Base-by-base conservation (phyloP, 2,888 invertebrate genomes). In the Seladonia tumulorum region DNA sequence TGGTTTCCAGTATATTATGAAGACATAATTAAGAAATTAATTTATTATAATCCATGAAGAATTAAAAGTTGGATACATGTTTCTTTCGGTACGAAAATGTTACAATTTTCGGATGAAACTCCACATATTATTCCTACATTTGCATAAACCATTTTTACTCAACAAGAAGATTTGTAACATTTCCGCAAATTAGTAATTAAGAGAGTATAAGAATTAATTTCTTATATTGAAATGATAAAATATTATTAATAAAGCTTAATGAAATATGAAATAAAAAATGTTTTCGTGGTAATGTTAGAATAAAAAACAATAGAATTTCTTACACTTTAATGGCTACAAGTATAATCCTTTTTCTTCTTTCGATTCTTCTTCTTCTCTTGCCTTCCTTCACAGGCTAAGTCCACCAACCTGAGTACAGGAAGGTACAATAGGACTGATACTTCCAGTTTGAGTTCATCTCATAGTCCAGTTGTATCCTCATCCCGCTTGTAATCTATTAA, bases 401-500 rank as follows among this genome's bases (percentile, higher is more conserved):
- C 87, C 81, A 63, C 35, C n/a, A 75, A 77, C 76, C 75, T 87
- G 76, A 78, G 86, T 81, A 78, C 49, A 86, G 77, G 74, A 83
- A 81, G 81, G 74, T 76, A 76, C 83, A 79, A 86, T 87, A 82
- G 88, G 72, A 81, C 60, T 75, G 77, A 79, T n/a, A 80, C 60
- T 76, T 82, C 87, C 90, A 76, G 79, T 88, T 81, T 90, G 94
- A 93, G 92, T 92, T 94, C 94, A 93, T 93, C 93, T 92, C 92
- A 92, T 90, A 82, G 88, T 90, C 91, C 91, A 83, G 79, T 79
- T 42, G 87, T 88, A 86, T 90, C 89, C 88, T 93, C 92, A 94
- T 91, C 94, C 93, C 76, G 91, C 86, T 89, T 91, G 92, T 87
- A 90, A 94, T 93, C 94, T 94, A 92, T 90, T 84, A 93, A 91